Base-by-base conservation (phyloP, 2,888 invertebrate species). In the Cerastoderma edule region DNA sequence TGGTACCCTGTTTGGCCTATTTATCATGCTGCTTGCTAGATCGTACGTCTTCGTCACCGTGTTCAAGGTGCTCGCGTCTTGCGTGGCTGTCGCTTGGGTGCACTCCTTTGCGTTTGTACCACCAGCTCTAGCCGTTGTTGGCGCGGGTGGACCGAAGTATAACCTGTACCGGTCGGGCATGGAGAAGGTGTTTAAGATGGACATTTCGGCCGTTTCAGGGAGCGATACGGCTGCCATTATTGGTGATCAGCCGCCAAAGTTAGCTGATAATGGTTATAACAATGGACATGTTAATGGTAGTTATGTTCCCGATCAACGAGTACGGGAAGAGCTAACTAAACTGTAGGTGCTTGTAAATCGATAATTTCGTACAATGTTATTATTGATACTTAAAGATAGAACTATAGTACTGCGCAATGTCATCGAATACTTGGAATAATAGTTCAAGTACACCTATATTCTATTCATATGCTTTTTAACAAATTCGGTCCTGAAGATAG, bases 31-130 rank as follows among this genome's bases (percentile, higher is more conserved):
- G 0, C 57, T 78, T 19, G 74, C 48, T 3, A 64, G 74, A 27
- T 78, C 78, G 13, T 78, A 71, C 28, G 78, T 78, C 5, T 78
- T 78, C n/a, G 60, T 60, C 0, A 63, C 71, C 13, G 73, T 78
- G 2, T 70, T 74, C 28, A 33, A 67, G 44, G 50, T 78, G 5
- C 33, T 70, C 10, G 53, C 64, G 13, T 24, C 71, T 4, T 53
- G 71, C 16, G 67, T 71, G 16, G 73, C 63, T 19, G 28, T 71
- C 16, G 71, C 71, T 22, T 56, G 66, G 16, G 48, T 73, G 16
- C 63, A 56, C 19, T 60, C 74, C 0, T 39, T 78, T 30, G 64
- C 74, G 2, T 78, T 73, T 63, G 56, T 78, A 50, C 73, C 78
- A 0, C 56, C 71, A 10, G 8, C 44, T 6, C 28, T 78, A 8